Conservation (phyloP, 1,140 invertebrate species). For the Lamellibrachia luymesi region DNA sequence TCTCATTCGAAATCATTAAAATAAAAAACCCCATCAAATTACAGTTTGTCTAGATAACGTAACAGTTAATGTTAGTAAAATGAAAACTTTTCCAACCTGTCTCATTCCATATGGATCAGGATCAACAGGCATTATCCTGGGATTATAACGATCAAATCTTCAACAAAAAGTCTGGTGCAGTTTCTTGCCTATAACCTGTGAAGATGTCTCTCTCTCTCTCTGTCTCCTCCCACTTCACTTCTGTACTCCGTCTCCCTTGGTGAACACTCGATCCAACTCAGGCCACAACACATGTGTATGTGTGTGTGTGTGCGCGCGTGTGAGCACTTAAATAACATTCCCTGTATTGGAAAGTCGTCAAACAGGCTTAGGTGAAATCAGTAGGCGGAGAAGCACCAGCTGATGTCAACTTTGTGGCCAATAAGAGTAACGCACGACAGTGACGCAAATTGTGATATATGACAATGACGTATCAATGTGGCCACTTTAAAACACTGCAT, state of each 20-base stretch:
- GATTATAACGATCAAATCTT: background rate
- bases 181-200: background rate
- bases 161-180: background rate
- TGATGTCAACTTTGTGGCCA: background rate
- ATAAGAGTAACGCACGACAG: background rate
- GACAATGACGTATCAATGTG: slow-evolving; percentile 3
- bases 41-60: background rate
- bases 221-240: background rate
- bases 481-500: background rate
- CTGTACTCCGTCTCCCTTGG: background rate
- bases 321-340: background rate
- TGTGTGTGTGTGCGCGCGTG: too few relatives aligned
- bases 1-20: too few relatives aligned
- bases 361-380: background rate
- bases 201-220: background rate
- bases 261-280: background rate
- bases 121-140: slow-evolving; percentile 6
- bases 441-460: background rate
- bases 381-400: background rate
- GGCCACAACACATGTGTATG: background rate
- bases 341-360: background rate
- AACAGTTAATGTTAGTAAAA: background rate
- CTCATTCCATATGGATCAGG: slow-evolving; percentile 22
- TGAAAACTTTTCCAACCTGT: background rate
- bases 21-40: background rate